phyloP scores from a whole-genome alignment of 2,113 vertebrate genomes.

The Saccopteryx bilineata region DNA sequence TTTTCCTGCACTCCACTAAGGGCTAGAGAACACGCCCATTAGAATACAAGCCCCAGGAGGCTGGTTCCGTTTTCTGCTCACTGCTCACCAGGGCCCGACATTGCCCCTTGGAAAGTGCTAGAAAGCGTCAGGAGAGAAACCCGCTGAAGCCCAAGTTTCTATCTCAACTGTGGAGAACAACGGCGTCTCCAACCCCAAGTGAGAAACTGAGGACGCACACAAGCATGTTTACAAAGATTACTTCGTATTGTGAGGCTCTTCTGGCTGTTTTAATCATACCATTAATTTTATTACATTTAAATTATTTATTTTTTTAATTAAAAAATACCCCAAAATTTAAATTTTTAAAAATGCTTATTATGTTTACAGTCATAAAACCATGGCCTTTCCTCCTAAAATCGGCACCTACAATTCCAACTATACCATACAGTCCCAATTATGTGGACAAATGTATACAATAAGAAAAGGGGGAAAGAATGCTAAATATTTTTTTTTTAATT shows the following conservation, averaged over 20 bases:
- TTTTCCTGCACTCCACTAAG: not conserved
- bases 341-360: not conserved
- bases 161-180: conserved; percentile 22
- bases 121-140: not conserved
- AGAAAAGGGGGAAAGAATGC: not conserved
- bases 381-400: not conserved
- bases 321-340: not conserved
- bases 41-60: not conserved
- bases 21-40: not conserved
- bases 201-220: not conserved
- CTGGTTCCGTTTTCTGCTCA: not conserved
- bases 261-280: not conserved
- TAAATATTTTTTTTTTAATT: conserved; percentile 2
- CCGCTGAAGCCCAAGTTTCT: not conserved
- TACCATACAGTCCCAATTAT: conserved; percentile 1
- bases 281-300: not conserved
- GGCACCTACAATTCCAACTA: not conserved
- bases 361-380: not conserved
- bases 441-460: not conserved
- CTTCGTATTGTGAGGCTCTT: not conserved
- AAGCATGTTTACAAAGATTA: not conserved
- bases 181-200: not conserved
- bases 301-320: not conserved
- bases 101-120: not conserved
- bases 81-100: too few species aligned